phyloP scores from a whole-genome alignment of 2,888 invertebrate genomes.

The Coelopa pilipes region DNA sequence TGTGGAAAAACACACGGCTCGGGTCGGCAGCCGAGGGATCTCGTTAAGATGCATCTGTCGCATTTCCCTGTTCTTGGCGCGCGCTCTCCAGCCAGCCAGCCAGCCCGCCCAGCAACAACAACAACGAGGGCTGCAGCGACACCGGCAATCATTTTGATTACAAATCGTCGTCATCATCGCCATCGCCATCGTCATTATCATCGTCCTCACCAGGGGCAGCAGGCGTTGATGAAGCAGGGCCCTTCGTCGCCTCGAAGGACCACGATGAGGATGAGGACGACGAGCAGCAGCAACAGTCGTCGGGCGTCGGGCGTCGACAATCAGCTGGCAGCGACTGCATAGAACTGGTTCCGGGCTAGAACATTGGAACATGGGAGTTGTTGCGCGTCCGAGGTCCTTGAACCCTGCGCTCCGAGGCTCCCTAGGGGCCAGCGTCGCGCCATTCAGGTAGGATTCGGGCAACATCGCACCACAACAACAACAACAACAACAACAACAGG shows the following conservation, averaged over 20 bases:
- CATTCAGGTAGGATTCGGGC: neutral
- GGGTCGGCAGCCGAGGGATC: too few relatives aligned
- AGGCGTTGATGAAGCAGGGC: neutral
- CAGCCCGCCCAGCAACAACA: slow-evolving; percentile 10
- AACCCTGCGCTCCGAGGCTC: slow-evolving; percentile 23
- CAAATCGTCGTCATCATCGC: slow-evolving; percentile 6
- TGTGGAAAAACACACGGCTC: too few relatives aligned
- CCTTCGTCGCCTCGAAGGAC: neutral
- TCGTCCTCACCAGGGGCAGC: neutral
- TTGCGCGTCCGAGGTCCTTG: slow-evolving; percentile 18
- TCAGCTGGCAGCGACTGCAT: neutral
- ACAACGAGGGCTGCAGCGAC: neutral
- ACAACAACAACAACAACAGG: neutral
- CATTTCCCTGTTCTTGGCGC: slow-evolving; percentile 30
- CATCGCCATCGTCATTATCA: slow-evolving; percentile 7
- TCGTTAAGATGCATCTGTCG: slow-evolving; percentile 25
- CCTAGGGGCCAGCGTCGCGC: neutral
- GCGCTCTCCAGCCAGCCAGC: too few relatives aligned
- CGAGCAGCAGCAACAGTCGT: slow-evolving; percentile 13
- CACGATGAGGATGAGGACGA: too few relatives aligned
- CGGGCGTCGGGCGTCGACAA: neutral
- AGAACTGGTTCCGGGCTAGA: neutral
- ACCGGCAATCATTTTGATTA: slow-evolving; percentile 13
- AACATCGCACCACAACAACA: too few relatives aligned
- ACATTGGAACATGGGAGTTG: neutral